Base-by-base conservation (phyloP, 2,797 vertebrate species). In the Pelodytes ibericus region DNA sequence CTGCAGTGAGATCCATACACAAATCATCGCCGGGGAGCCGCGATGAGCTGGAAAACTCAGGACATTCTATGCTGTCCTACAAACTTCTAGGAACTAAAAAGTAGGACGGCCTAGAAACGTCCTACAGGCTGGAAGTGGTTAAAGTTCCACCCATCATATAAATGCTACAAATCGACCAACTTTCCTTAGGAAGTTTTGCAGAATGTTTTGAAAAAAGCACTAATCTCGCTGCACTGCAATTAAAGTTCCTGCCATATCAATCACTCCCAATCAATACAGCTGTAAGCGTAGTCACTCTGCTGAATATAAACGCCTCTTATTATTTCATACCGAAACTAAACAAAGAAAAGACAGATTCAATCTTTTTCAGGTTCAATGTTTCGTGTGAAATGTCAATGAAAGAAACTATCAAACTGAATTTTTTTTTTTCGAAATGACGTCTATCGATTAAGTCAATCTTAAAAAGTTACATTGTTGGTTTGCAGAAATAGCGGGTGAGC, bases 371-470 rank as follows among this genome's bases (percentile, higher is more conserved):
- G 29, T 31, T 25, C 49, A 16, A 61, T 64, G n/a, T 57, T 41
- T 41, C n/a, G 18, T 29, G 57, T 53, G 57, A n/a, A 18, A 58
- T 51, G 65, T 24, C 73, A 69, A 68, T 75, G 39, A 33, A 2
- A 11, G 10, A 36, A 53, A 20, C 29, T 20, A 36, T 69, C 27
- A 77, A 39, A 29, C n/a, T 7, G 30, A 39, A n/a, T 39, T 68
- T n/a, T n/a, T n/a, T n/a, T n/a, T n/a, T n/a, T 18, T 27, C 30
- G 33, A 53, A 24, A 27, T 51, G 33, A 53, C 60, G 26, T 58
- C 11, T 74, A 74, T 80, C 39, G 72, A 74, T 29, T 39, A 71
- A 71, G 25, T 39, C 36, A 29, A 44, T 49, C n/a, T n/a, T 8
- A 25, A 56, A 33, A 64, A 20, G 61, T 47, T 63, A 41, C 31